Base-by-base conservation (phyloP, 2,113 vertebrate species). In the Beaufortia kweichowensis region DNA sequence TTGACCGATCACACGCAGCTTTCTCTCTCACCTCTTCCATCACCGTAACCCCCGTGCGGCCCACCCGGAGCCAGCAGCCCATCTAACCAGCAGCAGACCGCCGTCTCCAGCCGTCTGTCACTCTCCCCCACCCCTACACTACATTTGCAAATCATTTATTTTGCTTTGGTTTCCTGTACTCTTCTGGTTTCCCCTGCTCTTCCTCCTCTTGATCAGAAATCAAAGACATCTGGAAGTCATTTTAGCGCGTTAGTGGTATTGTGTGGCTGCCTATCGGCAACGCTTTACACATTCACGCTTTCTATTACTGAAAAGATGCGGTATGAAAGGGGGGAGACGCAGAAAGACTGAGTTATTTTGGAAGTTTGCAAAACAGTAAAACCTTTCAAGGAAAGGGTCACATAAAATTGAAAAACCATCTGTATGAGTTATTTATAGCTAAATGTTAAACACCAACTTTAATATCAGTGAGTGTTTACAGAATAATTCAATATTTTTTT, bases 61-160 rank as follows among this genome's bases (percentile, higher is more conserved):
- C 82, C 69, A 78, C 76, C 79, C 75, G 46, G 66, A 76, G 76
- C 56, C 74, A 60, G 76, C 80, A 48, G 59, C 79, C 73, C 48
- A 83, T 82, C 82, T 86, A 86, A 91, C 87, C 84, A 84, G 85
- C 73, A 86, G 81, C 87, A 87, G 86, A 85, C 76, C 75, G 79
- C 68, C 35, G 43, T 48, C 73, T 77, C 76, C 29, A 66, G 80
- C 53, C 41, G 41, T 72, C 72, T 77, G 72, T 33, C 67, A 81
- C 75, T 80, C 83, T 86, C 76, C 79, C 31, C 84, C 55, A 57
- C 78, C 78, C 63, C 71, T 55, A 77, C 21, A 35, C 83, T 87
- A 88, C 89, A 90, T 89, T 92, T 91, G 87, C 84, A 88, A 88
- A 91, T 89, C 82, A 89, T 92, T 90, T 86, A 86, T 91, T 88